These are phyloP conservation scores for Onychostoma macrolepis DNA, from an alignment of 2,113 vertebrate genomes.

Conservation along the genomic window DNA sequence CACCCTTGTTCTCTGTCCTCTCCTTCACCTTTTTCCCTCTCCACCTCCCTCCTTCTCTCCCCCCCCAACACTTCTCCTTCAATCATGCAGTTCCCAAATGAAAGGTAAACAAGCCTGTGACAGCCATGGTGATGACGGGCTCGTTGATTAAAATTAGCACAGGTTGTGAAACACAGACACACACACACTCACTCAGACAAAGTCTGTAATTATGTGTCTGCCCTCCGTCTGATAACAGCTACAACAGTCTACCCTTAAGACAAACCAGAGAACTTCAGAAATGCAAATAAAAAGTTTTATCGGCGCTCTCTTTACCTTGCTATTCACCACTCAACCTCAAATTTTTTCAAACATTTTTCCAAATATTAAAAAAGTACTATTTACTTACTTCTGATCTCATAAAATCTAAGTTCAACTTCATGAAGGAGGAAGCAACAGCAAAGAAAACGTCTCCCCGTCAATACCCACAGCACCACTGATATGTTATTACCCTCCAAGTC, in stretches of 20 bases:
- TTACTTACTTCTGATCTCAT: neutral
- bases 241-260: conserved; percentile 53
- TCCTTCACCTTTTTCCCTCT: conserved; percentile 46
- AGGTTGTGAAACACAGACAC: conserved; percentile 67
- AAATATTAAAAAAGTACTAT: neutral
- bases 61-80: conserved; percentile 61
- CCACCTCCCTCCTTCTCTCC: neutral
- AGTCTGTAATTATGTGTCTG: conserved; percentile 71
- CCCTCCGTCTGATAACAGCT: conserved; percentile 66
- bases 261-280: conserved; percentile 40
- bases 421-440: neutral
- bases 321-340: neutral
- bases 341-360: neutral
- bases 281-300: conserved; percentile 19
- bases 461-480: conserved; percentile 35
- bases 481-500: conserved; percentile 57
- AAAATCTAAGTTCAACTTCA: conserved; percentile 4
- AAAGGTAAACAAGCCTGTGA: conserved; percentile 86
- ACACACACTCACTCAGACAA: conserved; percentile 34
- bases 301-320: neutral
- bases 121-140: conserved; percentile 82
- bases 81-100: conserved; percentile 85
- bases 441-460: neutral
- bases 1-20: conserved; percentile 40
- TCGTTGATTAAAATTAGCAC: conserved; percentile 89